A percentile compares a stretch with the other conserved stretches of the same genome.
These are phyloP conservation scores for Phaethornis superciliosus DNA, from an alignment of 2,113 vertebrate species.

Conservation along the genomic window DNA sequence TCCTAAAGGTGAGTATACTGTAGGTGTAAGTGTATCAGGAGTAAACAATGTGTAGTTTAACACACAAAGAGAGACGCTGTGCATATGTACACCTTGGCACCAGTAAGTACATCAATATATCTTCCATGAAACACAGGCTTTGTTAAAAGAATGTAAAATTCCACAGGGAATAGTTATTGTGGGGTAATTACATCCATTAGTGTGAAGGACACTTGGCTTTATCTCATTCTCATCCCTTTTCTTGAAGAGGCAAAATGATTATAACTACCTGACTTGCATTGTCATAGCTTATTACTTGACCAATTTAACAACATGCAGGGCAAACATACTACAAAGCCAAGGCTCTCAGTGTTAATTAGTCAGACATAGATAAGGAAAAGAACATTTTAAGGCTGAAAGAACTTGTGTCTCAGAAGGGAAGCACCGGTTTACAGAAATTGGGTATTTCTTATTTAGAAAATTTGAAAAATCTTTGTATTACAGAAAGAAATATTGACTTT, in stretches of 20 bases:
- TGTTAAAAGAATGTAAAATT: not conserved
- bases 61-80: fast-evolving
- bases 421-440: not conserved
- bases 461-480: not conserved
- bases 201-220: not conserved
- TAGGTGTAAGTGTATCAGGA: not conserved
- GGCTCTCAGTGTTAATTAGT: slow-evolving; percentile 34
- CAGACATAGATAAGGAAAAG: slow-evolving; percentile 6
- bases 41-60: not conserved
- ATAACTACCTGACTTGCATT: slow-evolving; percentile 8
- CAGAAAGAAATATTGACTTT: not conserved
- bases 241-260: not conserved
- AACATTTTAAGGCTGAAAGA: not conserved
- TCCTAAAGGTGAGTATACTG: not conserved
- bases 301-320: slow-evolving; percentile 6
- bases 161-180: not conserved
- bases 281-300: slow-evolving; percentile 32
- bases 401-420: not conserved
- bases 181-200: slow-evolving; percentile 21
- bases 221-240: not conserved
- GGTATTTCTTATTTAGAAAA: not conserved
- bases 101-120: not conserved
- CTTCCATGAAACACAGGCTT: not conserved
- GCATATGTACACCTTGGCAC: not conserved
- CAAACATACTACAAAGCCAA: slow-evolving; percentile 14